Evolutionary conservation across 2,113 vertebrate species (phyloP).

Genomic region (Cynoglossus semilaevis): DNA sequence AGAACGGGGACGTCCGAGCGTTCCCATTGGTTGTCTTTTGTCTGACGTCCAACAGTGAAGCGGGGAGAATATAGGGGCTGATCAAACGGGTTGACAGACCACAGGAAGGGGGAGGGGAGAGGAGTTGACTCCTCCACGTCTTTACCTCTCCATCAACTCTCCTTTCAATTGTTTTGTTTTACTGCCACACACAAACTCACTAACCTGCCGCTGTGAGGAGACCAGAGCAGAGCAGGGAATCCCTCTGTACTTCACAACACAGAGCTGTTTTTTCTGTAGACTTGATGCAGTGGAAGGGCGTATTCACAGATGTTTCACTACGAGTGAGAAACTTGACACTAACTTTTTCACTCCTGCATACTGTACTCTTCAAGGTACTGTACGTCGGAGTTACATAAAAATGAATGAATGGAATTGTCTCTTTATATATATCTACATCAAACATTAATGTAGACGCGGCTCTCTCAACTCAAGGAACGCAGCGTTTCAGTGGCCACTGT

Average conservation of each 20-base stretch:
- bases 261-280: conserved; percentile 1
- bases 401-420: no score
- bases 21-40: conserved; percentile 44
- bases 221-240: conserved; percentile 6
- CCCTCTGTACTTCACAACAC: not conserved
- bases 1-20: conserved; percentile 10
- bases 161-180: conserved; percentile 31
- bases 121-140: conserved; percentile 54
- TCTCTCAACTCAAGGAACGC: no score
- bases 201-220: conserved; percentile 1
- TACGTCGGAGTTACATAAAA: no score
- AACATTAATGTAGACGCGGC: no score
- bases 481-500: no score
- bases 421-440: no score
- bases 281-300: not conserved
- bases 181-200: not conserved
- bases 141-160: conserved; percentile 51
- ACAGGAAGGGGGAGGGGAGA: conserved; percentile 64
- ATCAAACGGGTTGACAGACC: conserved; percentile 27
- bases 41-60: conserved; percentile 67
- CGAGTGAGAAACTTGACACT: conserved; percentile 5
- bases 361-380: no score
- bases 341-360: conserved; percentile 8
- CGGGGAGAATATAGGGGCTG: conserved; percentile 38
- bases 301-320: conserved; percentile 29